These are phyloP conservation scores for Delichon dasypus DNA, from an alignment of 2,797 vertebrate genomes.

Conservation along the genomic window DNA sequence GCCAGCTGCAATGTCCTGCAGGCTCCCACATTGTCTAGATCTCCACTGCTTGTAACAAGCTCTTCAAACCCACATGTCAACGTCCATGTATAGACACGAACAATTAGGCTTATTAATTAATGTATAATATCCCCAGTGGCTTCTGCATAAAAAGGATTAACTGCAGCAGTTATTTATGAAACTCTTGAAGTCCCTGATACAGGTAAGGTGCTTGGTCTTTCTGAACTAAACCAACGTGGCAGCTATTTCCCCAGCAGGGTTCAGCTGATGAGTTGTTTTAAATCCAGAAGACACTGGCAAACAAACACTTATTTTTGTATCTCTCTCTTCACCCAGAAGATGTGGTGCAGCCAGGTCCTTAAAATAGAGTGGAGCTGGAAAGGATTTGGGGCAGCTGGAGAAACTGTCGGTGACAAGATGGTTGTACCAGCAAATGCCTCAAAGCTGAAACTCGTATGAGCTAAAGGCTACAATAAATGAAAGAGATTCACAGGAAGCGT, in stretches of 20 bases:
- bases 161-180: neutral
- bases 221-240: neutral
- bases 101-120: neutral
- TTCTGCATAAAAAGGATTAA: neutral
- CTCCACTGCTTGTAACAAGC: neutral
- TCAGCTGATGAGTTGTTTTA: slow-evolving; percentile 16
- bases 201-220: neutral
- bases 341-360: neutral
- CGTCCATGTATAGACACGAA: neutral
- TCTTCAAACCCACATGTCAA: neutral
- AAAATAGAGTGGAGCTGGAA: slow-evolving; percentile 3
- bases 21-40: neutral
- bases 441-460: neutral
- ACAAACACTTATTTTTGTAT: neutral
- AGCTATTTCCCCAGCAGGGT: neutral
- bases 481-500: slow-evolving; percentile 3
- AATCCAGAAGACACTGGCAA: neutral
- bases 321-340: neutral
- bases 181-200: neutral
- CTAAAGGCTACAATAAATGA: slow-evolving; percentile 1
- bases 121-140: neutral
- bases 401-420: neutral
- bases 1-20: neutral
- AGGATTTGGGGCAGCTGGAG: slow-evolving; percentile 28
- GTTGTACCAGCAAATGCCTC: neutral